Percentiles rank a stretch among this genome's conserved stretches.
Conservation (phyloP, 2,888 invertebrate genomes). For the Brachypalpus laphriformis region DNA sequence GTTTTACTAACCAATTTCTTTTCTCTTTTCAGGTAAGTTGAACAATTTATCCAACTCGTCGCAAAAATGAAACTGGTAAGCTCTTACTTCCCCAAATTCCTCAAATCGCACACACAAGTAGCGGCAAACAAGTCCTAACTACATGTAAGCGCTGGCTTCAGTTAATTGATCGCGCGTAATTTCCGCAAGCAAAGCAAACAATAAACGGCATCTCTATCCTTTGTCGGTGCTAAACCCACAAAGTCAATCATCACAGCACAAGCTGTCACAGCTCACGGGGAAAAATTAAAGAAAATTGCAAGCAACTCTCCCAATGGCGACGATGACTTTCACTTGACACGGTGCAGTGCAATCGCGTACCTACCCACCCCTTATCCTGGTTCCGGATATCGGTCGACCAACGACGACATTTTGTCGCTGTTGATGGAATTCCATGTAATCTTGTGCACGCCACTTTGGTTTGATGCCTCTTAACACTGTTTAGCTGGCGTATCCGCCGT, state of each 20-base stretch:
- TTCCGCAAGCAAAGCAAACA: slow-evolving; percentile 30
- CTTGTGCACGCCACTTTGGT: slow-evolving; percentile 47
- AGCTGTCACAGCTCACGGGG: slow-evolving; percentile 30
- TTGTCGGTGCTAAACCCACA: slow-evolving; percentile 15
- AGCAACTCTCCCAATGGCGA: slow-evolving; percentile 18
- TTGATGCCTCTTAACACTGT: slow-evolving; percentile 17
- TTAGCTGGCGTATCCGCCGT: background rate
- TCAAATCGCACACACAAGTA: background rate
- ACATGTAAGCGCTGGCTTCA: slow-evolving; percentile 1
- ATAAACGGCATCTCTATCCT: slow-evolving; percentile 22
- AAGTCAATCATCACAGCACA: slow-evolving; percentile 50
- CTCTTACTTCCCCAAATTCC: slow-evolving; percentile 49
- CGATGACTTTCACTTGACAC: slow-evolving; percentile 60
- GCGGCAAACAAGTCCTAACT: slow-evolving; percentile 31
- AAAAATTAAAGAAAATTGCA: slow-evolving; percentile 55
- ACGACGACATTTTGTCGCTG: slow-evolving; percentile 30
- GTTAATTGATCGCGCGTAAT: slow-evolving; percentile 17
- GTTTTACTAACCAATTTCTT: slow-evolving; percentile 31
- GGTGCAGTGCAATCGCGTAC: background rate
- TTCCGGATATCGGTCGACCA: background rate
- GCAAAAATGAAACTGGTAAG: slow-evolving; percentile 20
- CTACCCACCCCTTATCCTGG: background rate
- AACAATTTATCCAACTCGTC: slow-evolving; percentile 7
- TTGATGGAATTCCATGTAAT: slow-evolving; percentile 44
- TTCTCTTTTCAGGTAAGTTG: slow-evolving; percentile 61